Conservation (phyloP, 2,888 invertebrate genomes). For the Malthinus seriepunctatus region DNA sequence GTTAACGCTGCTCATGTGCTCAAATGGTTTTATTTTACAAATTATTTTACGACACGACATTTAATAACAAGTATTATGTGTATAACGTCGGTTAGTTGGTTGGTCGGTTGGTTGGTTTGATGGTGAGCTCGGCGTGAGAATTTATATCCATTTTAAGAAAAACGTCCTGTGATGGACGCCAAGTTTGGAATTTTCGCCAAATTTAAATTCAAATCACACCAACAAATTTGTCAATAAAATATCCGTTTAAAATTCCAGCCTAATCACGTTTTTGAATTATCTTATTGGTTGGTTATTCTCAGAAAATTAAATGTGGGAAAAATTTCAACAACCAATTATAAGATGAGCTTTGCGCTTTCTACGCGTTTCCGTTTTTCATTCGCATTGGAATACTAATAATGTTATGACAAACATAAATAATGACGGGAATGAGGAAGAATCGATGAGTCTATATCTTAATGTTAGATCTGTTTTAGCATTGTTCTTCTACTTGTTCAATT, state of each 20-base stretch:
- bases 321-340: slow-evolving; percentile 29
- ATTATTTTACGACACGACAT: slow-evolving; percentile 26
- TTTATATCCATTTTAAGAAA: no score
- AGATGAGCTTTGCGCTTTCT: slow-evolving; percentile 28
- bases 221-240: slow-evolving; percentile 6
- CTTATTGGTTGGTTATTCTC: slow-evolving; percentile 17
- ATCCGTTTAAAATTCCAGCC: slow-evolving; percentile 16
- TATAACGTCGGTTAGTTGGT: slow-evolving; percentile 5
- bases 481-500: slow-evolving; percentile 15
- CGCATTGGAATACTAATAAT: slow-evolving; percentile 27
- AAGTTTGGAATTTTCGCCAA: no score
- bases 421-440: slow-evolving; percentile 30
- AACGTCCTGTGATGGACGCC: no score
- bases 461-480: slow-evolving; percentile 9
- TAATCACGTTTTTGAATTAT: slow-evolving; percentile 16
- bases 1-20: no score
- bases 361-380: slow-evolving; percentile 29
- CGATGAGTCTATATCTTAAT: slow-evolving; percentile 11
- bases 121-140: no score
- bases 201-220: not conserved
- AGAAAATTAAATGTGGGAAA: slow-evolving; percentile 27
- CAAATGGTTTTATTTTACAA: slow-evolving; percentile 30
- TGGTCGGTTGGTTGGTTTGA: no score
- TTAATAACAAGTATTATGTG: slow-evolving; percentile 29
- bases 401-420: slow-evolving; percentile 28